A percentile compares a stretch with the other conserved stretches of the same genome.
These are phyloP conservation scores for Habropoda laboriosa DNA, from an alignment of 1,140 invertebrate genomes.

Conservation along the genomic window DNA sequence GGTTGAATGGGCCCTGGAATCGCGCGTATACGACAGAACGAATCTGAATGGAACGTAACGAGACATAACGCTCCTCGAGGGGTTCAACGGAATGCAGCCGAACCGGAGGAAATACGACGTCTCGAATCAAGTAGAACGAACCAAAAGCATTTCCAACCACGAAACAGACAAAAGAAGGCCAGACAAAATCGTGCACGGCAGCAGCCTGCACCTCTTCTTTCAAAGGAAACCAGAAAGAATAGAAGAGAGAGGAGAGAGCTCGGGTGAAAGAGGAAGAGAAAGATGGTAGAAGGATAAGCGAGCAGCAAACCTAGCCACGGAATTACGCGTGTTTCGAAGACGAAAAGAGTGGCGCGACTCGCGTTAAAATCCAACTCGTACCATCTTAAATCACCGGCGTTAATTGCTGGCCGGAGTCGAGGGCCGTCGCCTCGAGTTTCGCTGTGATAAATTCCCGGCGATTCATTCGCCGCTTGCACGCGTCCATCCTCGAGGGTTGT, in stretches of 20 bases:
- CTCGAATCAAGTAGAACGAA: background rate
- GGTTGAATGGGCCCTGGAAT: constrained; percentile 12
- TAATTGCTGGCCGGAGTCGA: constrained; percentile 57
- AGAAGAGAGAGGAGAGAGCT: background rate
- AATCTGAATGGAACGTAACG: constrained; percentile 35
- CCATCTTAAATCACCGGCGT: constrained; percentile 65
- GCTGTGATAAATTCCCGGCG: constrained; percentile 50
- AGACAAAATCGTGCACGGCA: background rate
- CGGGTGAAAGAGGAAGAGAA: constrained; percentile 3
- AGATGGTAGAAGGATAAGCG: no score
- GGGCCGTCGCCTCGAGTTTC: constrained; percentile 45
- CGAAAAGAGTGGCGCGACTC: constrained; percentile 39
- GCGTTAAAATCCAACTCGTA: constrained; percentile 20
- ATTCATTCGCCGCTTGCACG: constrained; percentile 51
- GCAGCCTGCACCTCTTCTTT: no score
- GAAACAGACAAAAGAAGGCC: background rate
- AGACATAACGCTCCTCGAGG: constrained; percentile 5
- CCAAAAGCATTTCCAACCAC: background rate
- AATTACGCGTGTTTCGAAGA: constrained; percentile 3
- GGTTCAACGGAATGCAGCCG: background rate
- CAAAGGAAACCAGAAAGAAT: no score
- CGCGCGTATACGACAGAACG: constrained; percentile 23
- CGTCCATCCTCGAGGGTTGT: constrained; percentile 27
- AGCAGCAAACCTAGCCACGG: background rate
- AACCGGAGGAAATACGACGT: background rate